A percentile compares a stretch with the other conserved stretches of the same genome.
Evolutionary conservation across 1,140 invertebrate genomes (phyloP).

Genomic region (Zaprionus davidi): DNA sequence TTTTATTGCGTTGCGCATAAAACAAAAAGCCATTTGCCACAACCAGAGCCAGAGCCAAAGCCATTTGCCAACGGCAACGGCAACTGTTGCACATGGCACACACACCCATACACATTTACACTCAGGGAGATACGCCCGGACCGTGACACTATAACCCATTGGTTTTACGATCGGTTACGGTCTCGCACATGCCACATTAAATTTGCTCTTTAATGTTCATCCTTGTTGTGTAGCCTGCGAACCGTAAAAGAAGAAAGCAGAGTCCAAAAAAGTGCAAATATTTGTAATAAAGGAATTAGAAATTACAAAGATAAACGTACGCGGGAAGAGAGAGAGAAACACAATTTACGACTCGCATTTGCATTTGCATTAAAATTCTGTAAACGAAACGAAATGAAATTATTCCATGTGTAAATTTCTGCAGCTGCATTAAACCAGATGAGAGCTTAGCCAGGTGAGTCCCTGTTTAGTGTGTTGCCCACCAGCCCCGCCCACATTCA

Average conservation of each 20-base stretch:
- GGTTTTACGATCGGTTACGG: constrained; percentile 70
- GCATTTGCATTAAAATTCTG: constrained; percentile 13
- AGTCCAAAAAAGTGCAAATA: constrained; percentile 53
- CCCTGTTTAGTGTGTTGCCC: not conserved
- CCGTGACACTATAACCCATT: constrained; percentile 55
- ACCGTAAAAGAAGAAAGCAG: constrained; percentile 26
- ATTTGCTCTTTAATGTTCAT: constrained; percentile 61
- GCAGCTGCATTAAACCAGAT: constrained; percentile 11
- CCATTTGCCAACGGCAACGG: constrained; percentile 30
- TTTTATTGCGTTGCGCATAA: constrained; percentile 57
- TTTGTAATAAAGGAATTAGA: constrained; percentile 13
- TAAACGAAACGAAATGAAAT: constrained; percentile 16
- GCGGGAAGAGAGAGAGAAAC: constrained; percentile 3
- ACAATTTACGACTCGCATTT: not conserved
- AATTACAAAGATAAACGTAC: constrained; percentile 22
- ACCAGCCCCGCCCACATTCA: not conserved
- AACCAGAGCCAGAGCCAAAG: constrained; percentile 1
- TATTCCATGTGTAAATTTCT: constrained; percentile 25
- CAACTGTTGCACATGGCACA: constrained; percentile 67
- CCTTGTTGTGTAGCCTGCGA: constrained; percentile 29
- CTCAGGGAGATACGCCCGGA: constrained; percentile 29
- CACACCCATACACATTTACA: constrained; percentile 18
- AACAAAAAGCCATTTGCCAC: constrained; percentile 48
- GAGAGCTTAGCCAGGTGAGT: constrained; percentile 22
- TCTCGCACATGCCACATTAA: constrained; percentile 67